Conservation (phyloP, 2,888 invertebrate genomes). For the Shargacucullia verbasci region DNA sequence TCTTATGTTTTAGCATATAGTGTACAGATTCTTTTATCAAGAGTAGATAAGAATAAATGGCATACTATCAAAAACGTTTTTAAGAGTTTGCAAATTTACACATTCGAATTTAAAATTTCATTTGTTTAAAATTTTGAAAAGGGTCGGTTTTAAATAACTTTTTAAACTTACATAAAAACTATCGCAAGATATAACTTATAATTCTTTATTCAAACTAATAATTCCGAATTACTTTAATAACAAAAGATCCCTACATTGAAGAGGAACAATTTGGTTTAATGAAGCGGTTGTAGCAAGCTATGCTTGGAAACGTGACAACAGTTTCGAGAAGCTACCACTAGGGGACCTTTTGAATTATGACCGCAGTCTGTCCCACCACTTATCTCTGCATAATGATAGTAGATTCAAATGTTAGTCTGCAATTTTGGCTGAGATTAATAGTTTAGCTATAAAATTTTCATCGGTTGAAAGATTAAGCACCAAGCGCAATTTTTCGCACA, state of each 20-base stretch:
- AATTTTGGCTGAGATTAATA: constrained; percentile 28
- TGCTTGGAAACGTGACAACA: constrained; percentile 58
- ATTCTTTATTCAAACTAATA: constrained; percentile 24
- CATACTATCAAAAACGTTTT: too few species aligned
- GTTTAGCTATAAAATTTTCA: constrained; percentile 12
- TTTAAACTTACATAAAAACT: too few species aligned
- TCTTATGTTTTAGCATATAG: neutral
- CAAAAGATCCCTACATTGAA: constrained; percentile 44
- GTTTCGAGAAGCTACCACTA: constrained; percentile 37
- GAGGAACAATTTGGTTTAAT: constrained; percentile 57
- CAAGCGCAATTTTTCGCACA: neutral
- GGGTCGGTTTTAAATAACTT: too few species aligned
- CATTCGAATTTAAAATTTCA: too few species aligned
- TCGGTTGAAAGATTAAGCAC: constrained; percentile 9
- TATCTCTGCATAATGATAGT: constrained; percentile 75
- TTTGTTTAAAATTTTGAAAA: too few species aligned
- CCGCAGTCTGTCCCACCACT: constrained; percentile 71
- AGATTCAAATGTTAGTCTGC: constrained; percentile 63
- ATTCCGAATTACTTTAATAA: constrained; percentile 33
- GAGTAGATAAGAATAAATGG: too few species aligned
- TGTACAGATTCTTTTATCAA: neutral
- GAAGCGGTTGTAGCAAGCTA: constrained; percentile 50
- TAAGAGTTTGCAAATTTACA: too few species aligned
- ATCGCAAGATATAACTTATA: too few species aligned
- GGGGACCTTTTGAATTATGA: constrained; percentile 72